These are phyloP conservation scores for Acrossocheilus fasciatus DNA, from an alignment of 2,797 vertebrate species.

Conservation along the genomic window DNA sequence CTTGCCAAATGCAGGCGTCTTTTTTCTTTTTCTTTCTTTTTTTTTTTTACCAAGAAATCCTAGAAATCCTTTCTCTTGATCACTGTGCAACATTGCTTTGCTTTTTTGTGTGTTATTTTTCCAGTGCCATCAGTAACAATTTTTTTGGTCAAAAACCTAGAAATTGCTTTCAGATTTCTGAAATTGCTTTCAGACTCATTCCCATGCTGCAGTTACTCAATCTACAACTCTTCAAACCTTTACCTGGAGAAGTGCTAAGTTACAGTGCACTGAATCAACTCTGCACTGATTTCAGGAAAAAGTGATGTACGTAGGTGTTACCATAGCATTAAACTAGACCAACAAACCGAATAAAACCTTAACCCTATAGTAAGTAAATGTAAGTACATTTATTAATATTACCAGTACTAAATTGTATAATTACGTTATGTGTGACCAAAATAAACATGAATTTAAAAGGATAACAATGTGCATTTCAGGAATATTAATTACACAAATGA, in stretches of 20 bases:
- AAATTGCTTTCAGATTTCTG: background rate
- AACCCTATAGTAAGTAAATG: no score
- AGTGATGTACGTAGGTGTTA: no score
- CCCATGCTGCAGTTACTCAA: background rate
- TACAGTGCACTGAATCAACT: background rate
- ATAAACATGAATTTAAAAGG: background rate
- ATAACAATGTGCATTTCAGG: background rate
- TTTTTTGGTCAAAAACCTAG: no score
- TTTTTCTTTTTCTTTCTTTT: no score
- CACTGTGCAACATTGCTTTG: background rate
- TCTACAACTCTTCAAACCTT: no score
- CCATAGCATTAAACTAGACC: no score
- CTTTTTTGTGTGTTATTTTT: background rate
- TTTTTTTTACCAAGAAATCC: background rate
- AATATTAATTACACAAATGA: background rate
- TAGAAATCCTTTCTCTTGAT: background rate
- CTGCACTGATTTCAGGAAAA: background rate
- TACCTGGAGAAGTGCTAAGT: background rate
- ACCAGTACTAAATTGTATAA: background rate
- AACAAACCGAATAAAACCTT: no score
- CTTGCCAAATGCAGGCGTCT: background rate
- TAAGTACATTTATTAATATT: background rate
- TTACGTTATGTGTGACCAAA: background rate
- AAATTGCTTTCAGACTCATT: no score
- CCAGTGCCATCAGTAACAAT: background rate